Conservation (phyloP, 2,113 vertebrate genomes). For the Ailuropoda melanoleuca region DNA sequence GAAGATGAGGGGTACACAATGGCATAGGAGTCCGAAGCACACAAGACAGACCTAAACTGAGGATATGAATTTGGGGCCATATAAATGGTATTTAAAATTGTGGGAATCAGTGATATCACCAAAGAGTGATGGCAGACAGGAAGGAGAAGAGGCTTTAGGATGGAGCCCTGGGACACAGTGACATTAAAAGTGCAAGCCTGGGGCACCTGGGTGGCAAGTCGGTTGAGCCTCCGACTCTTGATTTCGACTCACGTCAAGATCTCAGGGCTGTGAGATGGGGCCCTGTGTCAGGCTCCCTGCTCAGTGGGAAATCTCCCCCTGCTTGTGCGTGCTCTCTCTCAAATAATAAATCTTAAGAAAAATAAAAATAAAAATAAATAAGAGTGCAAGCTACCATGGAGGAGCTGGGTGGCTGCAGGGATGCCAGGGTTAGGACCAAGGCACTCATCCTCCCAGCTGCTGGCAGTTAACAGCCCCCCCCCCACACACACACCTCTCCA, state of each 20-base stretch:
- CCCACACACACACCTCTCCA: no score
- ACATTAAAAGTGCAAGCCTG: no score
- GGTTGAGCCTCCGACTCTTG: no score
- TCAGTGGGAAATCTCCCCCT: no score
- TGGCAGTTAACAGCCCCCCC: no score
- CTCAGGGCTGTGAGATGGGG: no score
- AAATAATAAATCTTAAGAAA: no score
- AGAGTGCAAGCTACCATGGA: background rate
- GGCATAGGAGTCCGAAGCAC: background rate
- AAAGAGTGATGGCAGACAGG: background rate
- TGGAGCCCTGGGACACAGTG: background rate
- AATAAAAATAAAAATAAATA: no score
- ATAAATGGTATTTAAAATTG: background rate
- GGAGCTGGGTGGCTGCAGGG: background rate
- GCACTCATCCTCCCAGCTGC: background rate
- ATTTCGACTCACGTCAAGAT: no score
- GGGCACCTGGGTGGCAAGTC: no score
- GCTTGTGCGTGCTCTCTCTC: no score
- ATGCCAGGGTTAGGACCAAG: background rate
- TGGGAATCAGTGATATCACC: background rate
- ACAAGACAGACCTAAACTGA: background rate
- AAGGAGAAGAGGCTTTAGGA: background rate
- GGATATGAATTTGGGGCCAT: background rate
- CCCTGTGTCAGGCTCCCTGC: no score
- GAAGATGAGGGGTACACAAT: background rate